Evolutionary conservation across 2,797 vertebrate genomes (phyloP), one percentile per base, ranked within the genome.

Genomic region (Takifugu rubripes): DNA sequence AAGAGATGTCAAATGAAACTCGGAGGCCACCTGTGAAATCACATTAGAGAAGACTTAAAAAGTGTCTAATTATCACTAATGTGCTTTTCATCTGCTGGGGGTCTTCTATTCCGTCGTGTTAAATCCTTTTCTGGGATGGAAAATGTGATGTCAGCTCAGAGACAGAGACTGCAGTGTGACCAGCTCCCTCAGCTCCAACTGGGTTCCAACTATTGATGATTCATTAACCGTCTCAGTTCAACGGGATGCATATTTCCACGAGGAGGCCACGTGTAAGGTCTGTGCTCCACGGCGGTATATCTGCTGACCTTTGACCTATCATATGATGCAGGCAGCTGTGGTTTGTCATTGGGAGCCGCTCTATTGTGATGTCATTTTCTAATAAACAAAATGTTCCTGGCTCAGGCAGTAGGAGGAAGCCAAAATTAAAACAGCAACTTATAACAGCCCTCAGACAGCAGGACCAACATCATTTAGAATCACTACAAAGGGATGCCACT

Each of bases 221-320:
- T 84, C 70, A 79, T 85, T 83, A 75, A 79, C 76, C 68, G 51
- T 29, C 80, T 70, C 77, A 3, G 66, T 70, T 66, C 72, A 76
- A 75, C 48, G 49, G 49, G 36, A 49, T 52, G 21, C 31, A 26
- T 17, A 43, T 51, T 17, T 50, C 47, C 61, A 59, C 60, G 59
- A 77, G 10, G 36, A 57, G 5, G 60, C 36, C 45, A 48, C 49
- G 29, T 54, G 26, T 49, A 17, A 11, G n/a, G 21, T 26, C 40
- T 12, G n/a, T 10, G 29, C 16, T 56, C 29, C 15, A 7, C 3
- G 1, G 3, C 17, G n/a, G 8, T 7, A 43, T 43, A 44, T 53
- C 14, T 5, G 52, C 31, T 44, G 44, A 8, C 17, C 21, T 52
- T 40, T 55, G 68, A 66, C 50, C 21, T 25, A 33, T 2, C 15